These are phyloP conservation scores for Siniperca chuatsi DNA, from an alignment of 2,113 vertebrate genomes.

Conservation along the genomic window DNA sequence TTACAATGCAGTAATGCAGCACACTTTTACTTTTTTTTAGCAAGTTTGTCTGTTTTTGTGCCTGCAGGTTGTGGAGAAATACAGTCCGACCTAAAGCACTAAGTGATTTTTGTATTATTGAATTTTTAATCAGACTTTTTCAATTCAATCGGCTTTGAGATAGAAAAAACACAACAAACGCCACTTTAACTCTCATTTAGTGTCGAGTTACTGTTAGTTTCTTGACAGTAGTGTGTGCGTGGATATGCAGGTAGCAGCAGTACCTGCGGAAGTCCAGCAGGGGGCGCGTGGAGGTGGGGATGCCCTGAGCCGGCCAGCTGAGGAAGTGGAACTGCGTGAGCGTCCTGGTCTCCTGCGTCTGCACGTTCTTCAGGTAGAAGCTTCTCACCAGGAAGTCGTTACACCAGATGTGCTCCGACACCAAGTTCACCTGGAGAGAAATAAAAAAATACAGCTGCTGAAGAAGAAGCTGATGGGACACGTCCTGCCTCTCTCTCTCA, in stretches of 20 bases:
- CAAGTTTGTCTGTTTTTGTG: no score
- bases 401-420: slow-evolving; percentile 99
- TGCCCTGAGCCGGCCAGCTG: slow-evolving; percentile 97
- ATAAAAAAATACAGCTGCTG: neutral
- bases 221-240: neutral
- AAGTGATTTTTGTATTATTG: no score
- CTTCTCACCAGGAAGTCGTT: slow-evolving; percentile 98
- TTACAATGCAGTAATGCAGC: no score
- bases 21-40: no score
- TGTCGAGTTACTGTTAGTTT: no score
- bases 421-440: slow-evolving; percentile 92
- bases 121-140: no score
- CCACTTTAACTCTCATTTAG: no score
- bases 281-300: slow-evolving; percentile 93
- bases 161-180: no score
- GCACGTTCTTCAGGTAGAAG: slow-evolving; percentile 99
- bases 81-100: no score
- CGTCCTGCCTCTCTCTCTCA: no score
- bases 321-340: slow-evolving; percentile 99
- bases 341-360: slow-evolving; percentile 96
- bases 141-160: no score
- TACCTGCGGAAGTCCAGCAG: slow-evolving; percentile 99
- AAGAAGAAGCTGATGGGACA: neutral
- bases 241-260: neutral
- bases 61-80: no score